A percentile compares a stretch with the other conserved stretches of the same genome.
Evolutionary conservation across 2,113 vertebrate species (phyloP).

Genomic region (Chamaetylas fuelleborni): DNA sequence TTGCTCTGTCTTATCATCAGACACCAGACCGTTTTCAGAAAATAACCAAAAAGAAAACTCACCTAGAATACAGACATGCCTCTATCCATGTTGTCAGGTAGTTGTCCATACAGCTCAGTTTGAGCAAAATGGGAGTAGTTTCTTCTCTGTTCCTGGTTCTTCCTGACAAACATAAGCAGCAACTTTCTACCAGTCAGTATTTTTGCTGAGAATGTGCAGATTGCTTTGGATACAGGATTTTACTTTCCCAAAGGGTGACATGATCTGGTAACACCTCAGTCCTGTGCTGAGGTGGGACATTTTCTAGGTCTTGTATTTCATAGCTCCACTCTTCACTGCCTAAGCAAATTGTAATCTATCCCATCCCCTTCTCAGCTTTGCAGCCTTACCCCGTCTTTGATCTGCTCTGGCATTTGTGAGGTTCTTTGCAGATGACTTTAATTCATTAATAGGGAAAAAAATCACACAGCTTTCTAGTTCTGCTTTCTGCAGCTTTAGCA

Average conservation of each 20-base stretch:
- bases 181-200: background rate
- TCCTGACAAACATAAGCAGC: background rate
- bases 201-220: background rate
- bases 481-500: background rate
- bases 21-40: background rate
- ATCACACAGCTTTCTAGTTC: background rate
- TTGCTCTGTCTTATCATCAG: background rate
- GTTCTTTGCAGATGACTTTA: background rate
- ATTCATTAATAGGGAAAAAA: background rate
- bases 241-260: background rate
- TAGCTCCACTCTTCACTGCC: background rate
- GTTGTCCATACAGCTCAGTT: rapidly evolving
- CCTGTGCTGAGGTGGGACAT: background rate
- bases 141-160: background rate
- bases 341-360: background rate
- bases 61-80: background rate
- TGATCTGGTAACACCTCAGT: background rate
- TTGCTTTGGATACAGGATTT: background rate
- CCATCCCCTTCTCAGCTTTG: background rate
- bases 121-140: background rate
- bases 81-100: background rate
- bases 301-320: background rate
- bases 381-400: background rate
- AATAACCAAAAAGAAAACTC: background rate
- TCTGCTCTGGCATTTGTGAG: background rate